Base-by-base conservation (phyloP, 2,113 vertebrate genomes). In the Rhea pennata region DNA sequence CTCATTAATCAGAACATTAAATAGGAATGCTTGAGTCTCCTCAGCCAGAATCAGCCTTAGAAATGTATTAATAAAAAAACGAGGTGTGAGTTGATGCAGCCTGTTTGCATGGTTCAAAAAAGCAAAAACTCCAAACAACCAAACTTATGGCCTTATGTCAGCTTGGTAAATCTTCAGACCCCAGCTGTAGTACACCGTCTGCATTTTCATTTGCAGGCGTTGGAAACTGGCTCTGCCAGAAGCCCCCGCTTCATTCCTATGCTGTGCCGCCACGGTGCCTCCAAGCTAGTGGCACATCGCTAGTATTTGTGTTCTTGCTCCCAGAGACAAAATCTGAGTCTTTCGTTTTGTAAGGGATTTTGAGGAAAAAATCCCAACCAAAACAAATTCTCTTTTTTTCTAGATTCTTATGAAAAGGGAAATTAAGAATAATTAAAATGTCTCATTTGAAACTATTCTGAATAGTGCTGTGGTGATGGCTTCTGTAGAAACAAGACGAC, bases 1-100 rank as follows among this genome's bases (percentile, higher is more conserved):
- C 88, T 97, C 80, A 97, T 97, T 98, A 98, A 98, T 98, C 97
- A 97, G 95, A 93, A 84, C 90, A 90, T 96, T 97, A 97, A 97
- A 93, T 96, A 95, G 84, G 79, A 97, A 95, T 67, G 91, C 67
- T 95, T 82, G 92, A 95, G 90, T 87, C 69, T 72, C 73, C 75
- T 72, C 73, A 91, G 88, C 17, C 62, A 74, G 77, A 72, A 96
- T 67, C 87, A 90, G 36, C 74, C 90, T 94, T 88, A 56, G 92
- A 95, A 96, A 95, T 53, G 27, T 80, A 91, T 96, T 98, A 97
- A 85, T 97, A 77, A 93, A 92, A 96, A 76, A 91, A 93, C 29
- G 82, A 96, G 80, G 82, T 93, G 87, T 53, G 62, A 76, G 87
- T 90, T 85, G 78, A 51, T 76, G 23, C 72, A 95, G 84, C 88